These are phyloP conservation scores for Chelon labrosus DNA, from an alignment of 2,797 vertebrate genomes.

Conservation along the genomic window DNA sequence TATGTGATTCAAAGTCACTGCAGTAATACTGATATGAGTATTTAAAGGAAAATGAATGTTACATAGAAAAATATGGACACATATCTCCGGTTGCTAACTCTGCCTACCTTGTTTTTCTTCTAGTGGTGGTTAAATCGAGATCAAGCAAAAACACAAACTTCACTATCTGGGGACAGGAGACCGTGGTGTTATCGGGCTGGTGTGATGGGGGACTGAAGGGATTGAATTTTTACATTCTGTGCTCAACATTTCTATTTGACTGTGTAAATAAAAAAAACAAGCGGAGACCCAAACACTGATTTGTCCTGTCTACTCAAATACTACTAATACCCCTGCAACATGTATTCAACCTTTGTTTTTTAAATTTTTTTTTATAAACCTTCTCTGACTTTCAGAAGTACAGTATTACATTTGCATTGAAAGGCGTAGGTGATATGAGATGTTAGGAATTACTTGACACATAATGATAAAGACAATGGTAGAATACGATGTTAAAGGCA, in stretches of 20 bases:
- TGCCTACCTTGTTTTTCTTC: conserved; percentile 29
- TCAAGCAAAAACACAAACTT: conserved; percentile 25
- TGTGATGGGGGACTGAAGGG: conserved; percentile 43
- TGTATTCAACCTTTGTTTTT: not conserved
- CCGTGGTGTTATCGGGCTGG: conserved; percentile 44
- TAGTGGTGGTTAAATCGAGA: conserved; percentile 81
- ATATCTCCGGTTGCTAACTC: not conserved
- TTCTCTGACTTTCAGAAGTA: not conserved
- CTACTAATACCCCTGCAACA: not conserved
- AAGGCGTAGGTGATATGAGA: conserved; percentile 38
- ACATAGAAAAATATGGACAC: no score
- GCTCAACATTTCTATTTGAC: conserved; percentile 77
- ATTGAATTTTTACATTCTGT: conserved; percentile 75
- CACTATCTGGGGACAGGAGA: conserved; percentile 21
- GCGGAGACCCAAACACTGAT: conserved; percentile 30
- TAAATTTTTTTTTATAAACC: not conserved
- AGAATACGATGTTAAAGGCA: conserved; percentile 38
- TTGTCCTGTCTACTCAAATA: not conserved
- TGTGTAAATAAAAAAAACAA: conserved; percentile 78
- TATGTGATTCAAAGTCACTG: not conserved
- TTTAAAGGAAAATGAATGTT: not conserved
- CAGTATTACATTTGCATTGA: not conserved
- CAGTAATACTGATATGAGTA: not conserved
- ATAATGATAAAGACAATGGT: no score
- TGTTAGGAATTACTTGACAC: not conserved